Conservation (phyloP, 2,797 vertebrate genomes). For the Tiaroga cobitis region DNA sequence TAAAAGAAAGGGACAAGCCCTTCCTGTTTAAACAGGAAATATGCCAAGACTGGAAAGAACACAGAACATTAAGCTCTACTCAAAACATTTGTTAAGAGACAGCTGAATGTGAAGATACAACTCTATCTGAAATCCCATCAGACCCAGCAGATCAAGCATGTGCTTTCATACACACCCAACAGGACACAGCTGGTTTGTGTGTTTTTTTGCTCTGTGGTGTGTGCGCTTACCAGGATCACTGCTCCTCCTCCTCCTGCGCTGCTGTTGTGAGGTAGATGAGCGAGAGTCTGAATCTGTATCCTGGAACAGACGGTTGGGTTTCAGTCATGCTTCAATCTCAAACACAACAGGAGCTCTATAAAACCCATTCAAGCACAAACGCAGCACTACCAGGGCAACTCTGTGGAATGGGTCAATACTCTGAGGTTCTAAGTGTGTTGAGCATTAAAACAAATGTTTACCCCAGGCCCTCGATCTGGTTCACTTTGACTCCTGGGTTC, state of each 20-base stretch:
- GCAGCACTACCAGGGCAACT: background rate
- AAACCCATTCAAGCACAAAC: slow-evolving; percentile 20
- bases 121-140: background rate
- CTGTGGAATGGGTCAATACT: slow-evolving; percentile 20
- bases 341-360: slow-evolving; percentile 20
- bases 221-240: slow-evolving; percentile 61
- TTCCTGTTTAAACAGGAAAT: slow-evolving; percentile 5
- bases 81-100: background rate
- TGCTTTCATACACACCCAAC: slow-evolving; percentile 1
- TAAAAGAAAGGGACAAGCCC: background rate
- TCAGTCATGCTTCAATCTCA: slow-evolving; percentile 18
- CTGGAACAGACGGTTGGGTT: slow-evolving; percentile 53
- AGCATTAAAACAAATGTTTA: slow-evolving; percentile 42
- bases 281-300: slow-evolving; percentile 43
- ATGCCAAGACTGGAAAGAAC: background rate
- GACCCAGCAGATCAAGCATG: slow-evolving; percentile 12
- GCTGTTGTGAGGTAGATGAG: slow-evolving; percentile 60
- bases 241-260: slow-evolving; percentile 62
- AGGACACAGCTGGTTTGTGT: background rate
- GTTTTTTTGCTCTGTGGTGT: background rate
- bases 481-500: slow-evolving; percentile 59
- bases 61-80: background rate
- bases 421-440: background rate
- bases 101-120: background rate
- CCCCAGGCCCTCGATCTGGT: slow-evolving; percentile 56